Conservation (phyloP, 2,888 invertebrate genomes). For the Chrysolina americana region DNA sequence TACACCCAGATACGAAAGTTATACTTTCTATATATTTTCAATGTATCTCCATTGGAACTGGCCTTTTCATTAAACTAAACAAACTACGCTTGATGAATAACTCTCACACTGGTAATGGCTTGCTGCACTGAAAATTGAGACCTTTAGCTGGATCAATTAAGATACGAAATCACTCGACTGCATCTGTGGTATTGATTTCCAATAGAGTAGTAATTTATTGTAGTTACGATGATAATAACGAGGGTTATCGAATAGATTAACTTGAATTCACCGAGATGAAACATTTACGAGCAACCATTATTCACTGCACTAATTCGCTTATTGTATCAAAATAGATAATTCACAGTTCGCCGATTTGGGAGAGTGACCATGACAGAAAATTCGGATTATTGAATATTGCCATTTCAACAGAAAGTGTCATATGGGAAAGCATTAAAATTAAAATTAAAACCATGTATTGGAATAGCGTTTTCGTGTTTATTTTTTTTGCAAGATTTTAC, state of each 20-base stretch:
- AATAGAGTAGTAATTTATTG: slow-evolving; percentile 21
- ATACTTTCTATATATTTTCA: not conserved
- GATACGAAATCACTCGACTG: slow-evolving; percentile 5
- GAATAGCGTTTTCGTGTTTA: no score
- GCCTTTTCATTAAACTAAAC: not conserved
- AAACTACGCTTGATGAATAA: not conserved
- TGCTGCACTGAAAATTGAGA: slow-evolving; percentile 13
- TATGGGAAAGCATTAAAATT: no score
- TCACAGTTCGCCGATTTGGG: no score
- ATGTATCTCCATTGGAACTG: not conserved
- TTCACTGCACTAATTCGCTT: not conserved
- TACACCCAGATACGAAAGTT: no score
- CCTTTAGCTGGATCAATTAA: slow-evolving; percentile 8
- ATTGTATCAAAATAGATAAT: no score
- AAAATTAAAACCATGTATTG: no score
- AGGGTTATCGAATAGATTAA: slow-evolving; percentile 31
- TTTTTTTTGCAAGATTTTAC: no score
- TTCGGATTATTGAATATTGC: no score
- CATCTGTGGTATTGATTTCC: slow-evolving; percentile 28
- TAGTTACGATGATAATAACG: slow-evolving; percentile 16
- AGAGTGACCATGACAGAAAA: no score
- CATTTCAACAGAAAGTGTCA: no score
- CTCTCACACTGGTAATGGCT: not conserved
- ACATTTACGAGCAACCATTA: slow-evolving; percentile 23
- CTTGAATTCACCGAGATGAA: slow-evolving; percentile 23